These are phyloP conservation scores for Lordiphosa mommai DNA, from an alignment of 1,140 invertebrate genomes.

Conservation along the genomic window DNA sequence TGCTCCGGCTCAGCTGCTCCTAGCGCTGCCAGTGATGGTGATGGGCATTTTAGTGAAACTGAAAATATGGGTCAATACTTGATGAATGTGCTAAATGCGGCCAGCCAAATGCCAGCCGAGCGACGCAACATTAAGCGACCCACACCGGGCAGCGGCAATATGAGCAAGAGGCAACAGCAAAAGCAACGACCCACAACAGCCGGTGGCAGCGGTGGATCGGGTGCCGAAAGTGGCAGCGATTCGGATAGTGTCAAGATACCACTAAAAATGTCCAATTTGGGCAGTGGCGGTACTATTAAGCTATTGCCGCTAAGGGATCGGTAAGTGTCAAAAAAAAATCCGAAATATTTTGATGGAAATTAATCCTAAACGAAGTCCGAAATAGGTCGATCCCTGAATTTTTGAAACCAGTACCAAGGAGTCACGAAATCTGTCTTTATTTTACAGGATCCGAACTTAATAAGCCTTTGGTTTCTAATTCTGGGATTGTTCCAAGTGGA, in stretches of 20 bases:
- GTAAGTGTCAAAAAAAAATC: constrained; percentile 71
- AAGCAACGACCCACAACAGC: constrained; percentile 80
- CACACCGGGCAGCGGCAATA: constrained; percentile 64
- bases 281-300: constrained; percentile 54
- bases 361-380: too few species aligned
- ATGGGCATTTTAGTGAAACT: constrained; percentile 81
- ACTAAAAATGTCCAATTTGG: constrained; percentile 79
- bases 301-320: constrained; percentile 83
- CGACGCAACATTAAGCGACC: constrained; percentile 76
- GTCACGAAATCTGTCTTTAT: too few species aligned
- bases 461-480: too few species aligned
- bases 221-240: constrained; percentile 80
- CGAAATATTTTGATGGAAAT: too few species aligned
- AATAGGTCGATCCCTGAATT: too few species aligned
- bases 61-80: constrained; percentile 80
- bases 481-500: neutral
- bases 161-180: constrained; percentile 27
- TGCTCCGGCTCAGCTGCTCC: constrained; percentile 28
- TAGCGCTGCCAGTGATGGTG: constrained; percentile 67
- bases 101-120: constrained; percentile 70
- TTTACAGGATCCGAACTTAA: too few species aligned
- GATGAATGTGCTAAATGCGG: constrained; percentile 60
- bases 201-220: constrained; percentile 70
- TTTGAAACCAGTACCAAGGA: too few species aligned
- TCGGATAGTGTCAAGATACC: constrained; percentile 84